Evolutionary conservation across 1,140 invertebrate species (phyloP).

Genomic region (Tetranychus urticae): DNA sequence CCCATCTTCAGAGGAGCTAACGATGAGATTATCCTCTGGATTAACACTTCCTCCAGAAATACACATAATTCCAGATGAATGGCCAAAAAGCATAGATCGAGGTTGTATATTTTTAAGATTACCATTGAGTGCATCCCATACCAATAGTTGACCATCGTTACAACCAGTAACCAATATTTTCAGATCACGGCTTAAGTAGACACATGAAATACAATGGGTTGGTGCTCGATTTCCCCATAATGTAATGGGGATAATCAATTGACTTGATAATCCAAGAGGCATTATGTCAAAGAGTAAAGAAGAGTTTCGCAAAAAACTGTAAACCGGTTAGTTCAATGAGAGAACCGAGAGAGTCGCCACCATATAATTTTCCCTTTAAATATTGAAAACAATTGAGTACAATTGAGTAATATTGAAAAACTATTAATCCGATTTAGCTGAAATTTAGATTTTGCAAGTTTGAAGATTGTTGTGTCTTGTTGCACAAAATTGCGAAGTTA

Average conservation of each 20-base stretch:
- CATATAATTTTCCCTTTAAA: too few relatives aligned
- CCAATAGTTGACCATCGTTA: constrained; percentile 89
- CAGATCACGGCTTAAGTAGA: constrained; percentile 73
- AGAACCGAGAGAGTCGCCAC: too few relatives aligned
- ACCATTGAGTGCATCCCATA: constrained; percentile 44
- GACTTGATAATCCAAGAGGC: constrained; percentile 21
- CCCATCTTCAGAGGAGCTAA: constrained; percentile 83
- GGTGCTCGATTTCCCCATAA: constrained; percentile 87
- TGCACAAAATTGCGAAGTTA: too few relatives aligned
- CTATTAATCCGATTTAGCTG: too few relatives aligned
- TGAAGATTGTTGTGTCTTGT: too few relatives aligned
- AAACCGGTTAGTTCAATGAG: too few relatives aligned
- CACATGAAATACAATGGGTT: constrained; percentile 82
- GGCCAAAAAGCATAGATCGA: constrained; percentile 75
- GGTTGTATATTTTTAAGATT: constrained; percentile 54
- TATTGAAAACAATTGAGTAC: too few relatives aligned
- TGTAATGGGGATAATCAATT: constrained; percentile 84
- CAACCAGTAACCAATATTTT: constrained; percentile 82
- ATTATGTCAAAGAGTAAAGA: constrained; percentile 1
- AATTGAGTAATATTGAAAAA: too few relatives aligned
- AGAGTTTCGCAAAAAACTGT: too few relatives aligned
- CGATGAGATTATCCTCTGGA: constrained; percentile 51
- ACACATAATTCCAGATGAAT: constrained; percentile 75
- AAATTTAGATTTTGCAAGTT: too few relatives aligned
- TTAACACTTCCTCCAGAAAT: constrained; percentile 41